Evolutionary conservation across 2,888 invertebrate species (phyloP), one percentile per base, ranked within the genome.

Genomic region (Andrena praecox): DNA sequence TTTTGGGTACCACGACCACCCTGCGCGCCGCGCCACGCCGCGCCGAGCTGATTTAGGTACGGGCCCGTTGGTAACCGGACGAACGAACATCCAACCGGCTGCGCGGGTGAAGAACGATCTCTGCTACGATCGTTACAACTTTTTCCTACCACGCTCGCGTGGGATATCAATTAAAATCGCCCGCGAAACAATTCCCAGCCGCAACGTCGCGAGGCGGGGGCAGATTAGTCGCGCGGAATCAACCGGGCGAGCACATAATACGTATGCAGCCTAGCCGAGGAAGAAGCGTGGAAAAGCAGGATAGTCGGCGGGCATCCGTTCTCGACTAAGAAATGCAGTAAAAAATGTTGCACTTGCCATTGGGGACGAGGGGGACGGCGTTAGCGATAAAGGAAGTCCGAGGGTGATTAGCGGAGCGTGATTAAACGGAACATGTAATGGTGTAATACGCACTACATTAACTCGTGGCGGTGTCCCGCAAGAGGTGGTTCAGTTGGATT

Each of bases 341-440:
- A 20, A 62, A 35, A 8, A 48, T 52, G 56, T 12, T 27, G 42
- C 54, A n/a, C 33, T 59, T 62, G 77, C 42, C 63, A 64, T 59
- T 64, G 52, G 33, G 20, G 71, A 73, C 56, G 50, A 54, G 48
- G 20, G 20, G 33, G 72, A 79, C 72, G 77, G 75, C 81, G 68
- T 66, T 54, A 74, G 66, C 87, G 86, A 89, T 88, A 84, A 88
- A 87, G 88, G 86, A 88, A 86, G 82, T 77, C 73, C 69, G 56
- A 54, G 75, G 81, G 72, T 69, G 86, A 82, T 86, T 88, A 84
- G 79, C 83, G 72, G 78, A 77, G 84, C 87, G 87, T 87, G 91
- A 91, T 91, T 89, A 91, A 91, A 90, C 89, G 91, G 89, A 89
- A 90, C 89, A 85, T 88, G 88, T 90, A 90, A 90, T 90, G 86